Evolutionary conservation across 2,888 invertebrate genomes (phyloP).

Genomic region (Drosophila putrida): DNA sequence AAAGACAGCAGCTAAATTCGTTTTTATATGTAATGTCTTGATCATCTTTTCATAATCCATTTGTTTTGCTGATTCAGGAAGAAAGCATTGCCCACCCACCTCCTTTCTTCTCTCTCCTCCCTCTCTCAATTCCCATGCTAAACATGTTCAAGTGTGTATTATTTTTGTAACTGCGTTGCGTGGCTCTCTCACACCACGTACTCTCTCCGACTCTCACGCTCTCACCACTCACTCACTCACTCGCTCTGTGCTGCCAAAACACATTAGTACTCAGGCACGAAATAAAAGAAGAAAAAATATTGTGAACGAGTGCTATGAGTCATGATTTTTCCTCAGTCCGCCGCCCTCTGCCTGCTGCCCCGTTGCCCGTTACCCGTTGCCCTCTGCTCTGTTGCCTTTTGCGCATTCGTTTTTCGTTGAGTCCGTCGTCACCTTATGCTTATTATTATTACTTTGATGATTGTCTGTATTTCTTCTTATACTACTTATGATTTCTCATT

Average conservation of each 20-base stretch:
- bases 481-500: constrained; percentile 77
- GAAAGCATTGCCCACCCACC: constrained; percentile 19
- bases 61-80: constrained; percentile 46
- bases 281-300: constrained; percentile 68
- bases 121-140: constrained; percentile 12
- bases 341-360: constrained; percentile 24
- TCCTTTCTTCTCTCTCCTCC: background rate
- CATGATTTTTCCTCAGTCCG: constrained; percentile 70
- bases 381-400: constrained; percentile 55
- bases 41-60: constrained; percentile 42
- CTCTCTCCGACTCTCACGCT: constrained; percentile 21
- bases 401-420: constrained; percentile 70
- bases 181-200: constrained; percentile 17
- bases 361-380: background rate
- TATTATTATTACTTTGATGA: constrained; percentile 72
- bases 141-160: constrained; percentile 62
- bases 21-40: constrained; percentile 10
- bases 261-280: constrained; percentile 81
- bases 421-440: constrained; percentile 80
- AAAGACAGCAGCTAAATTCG: constrained; percentile 10
- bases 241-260: constrained; percentile 66
- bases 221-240: constrained; percentile 5
- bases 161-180: constrained; percentile 65
- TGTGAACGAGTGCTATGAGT: constrained; percentile 74
- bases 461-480: constrained; percentile 63